phyloP scores from a whole-genome alignment of 2,797 vertebrate genomes.

The Zalophus californianus region DNA sequence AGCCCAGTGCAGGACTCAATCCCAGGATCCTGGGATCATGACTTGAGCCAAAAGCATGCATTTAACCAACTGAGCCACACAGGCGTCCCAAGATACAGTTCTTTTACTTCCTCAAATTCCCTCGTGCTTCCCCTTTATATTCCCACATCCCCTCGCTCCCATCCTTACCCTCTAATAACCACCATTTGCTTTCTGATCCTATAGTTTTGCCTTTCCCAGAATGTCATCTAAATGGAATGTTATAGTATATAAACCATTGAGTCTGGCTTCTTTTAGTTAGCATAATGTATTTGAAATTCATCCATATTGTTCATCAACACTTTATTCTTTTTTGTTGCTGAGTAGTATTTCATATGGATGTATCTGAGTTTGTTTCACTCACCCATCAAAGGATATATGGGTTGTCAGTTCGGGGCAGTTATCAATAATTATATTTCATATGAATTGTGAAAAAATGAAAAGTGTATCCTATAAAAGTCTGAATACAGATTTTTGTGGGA shows the following conservation, averaged over 20 bases:
- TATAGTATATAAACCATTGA: neutral
- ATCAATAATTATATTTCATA: neutral
- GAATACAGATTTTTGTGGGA: neutral
- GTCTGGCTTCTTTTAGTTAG: neutral
- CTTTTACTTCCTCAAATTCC: neutral
- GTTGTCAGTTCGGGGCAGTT: neutral
- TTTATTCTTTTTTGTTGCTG: constrained; percentile 10
- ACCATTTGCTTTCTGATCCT: neutral
- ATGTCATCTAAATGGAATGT: neutral
- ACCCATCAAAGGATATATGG: neutral
- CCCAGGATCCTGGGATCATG: neutral
- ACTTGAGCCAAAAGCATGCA: neutral
- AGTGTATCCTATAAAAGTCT: neutral
- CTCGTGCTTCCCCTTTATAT: neutral
- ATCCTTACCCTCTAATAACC: neutral
- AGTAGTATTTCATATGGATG: neutral
- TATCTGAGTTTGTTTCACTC: constrained; percentile 15
- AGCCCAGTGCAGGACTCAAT: too few species aligned
- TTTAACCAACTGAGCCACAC: neutral
- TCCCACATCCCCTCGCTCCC: neutral
- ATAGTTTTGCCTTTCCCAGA: constrained; percentile 32
- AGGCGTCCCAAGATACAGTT: neutral
- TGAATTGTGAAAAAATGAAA: neutral
- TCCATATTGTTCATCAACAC: neutral
- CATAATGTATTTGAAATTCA: neutral